Evolutionary conservation across 2,113 vertebrate genomes (phyloP), one percentile per base, ranked within the genome.

Genomic region (Thunnus thynnus): DNA sequence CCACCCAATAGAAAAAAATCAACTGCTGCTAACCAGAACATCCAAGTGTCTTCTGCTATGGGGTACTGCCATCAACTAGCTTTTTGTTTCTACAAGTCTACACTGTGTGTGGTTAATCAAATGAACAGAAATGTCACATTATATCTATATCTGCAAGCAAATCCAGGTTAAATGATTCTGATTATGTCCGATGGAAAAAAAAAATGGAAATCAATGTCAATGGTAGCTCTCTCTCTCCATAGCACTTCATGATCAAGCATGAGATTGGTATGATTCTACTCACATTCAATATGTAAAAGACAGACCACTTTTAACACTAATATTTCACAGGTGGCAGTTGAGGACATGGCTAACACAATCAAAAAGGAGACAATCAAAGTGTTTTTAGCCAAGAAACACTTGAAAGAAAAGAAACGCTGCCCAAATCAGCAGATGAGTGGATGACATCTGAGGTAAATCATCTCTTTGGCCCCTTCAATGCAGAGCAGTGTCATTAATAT

Each of bases 381-480:
- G 6, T 55, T 72, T 71, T 84, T 16, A 27, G 46, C 18, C 1
- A 73, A 67, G 30, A 78, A 77, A 32, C 30, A 70, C 18, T 13
- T 13, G 0, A 32, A 1, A 20, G 41, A 48, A 71, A 73, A 57
- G 1, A 57, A 76, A 80, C n/a, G 48, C 25, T 82, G 30, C n/a
- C 61, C 60, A 80, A 18, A 87, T 77, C 61, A 82, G 70, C 63
- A 57, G 20, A 72, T 55, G 55, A 83, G n/a, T 48, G 22, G n/a
- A 50, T 52, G 25, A 80, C 12, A 2, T 63, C 50, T 63, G 71
- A 88, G 68, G 82, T 88, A 83, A 88, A 83, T 86, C 22, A 79
- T 75, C 50, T 86, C 76, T 87, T 84, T 91, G 86, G 71, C 78
- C 70, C 61, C 57, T 75, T 82, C 61, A 69, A 51, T 67, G 44